Evolutionary conservation across 2,113 vertebrate species (phyloP), one percentile per base, ranked within the genome.

Genomic region (Xiphophorus maculatus): DNA sequence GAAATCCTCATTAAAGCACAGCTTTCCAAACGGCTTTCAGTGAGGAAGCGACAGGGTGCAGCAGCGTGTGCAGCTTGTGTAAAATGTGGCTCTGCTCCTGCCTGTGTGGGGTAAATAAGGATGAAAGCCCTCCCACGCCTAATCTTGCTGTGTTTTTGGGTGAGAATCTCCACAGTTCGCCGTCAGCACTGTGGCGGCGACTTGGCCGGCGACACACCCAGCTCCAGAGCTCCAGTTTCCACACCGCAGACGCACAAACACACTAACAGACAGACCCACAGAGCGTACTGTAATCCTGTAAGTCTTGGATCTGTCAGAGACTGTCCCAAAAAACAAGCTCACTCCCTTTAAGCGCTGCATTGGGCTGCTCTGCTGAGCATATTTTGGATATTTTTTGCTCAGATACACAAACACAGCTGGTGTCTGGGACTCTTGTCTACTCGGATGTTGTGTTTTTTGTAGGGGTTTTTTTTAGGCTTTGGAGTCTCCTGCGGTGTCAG

Each of bases 321-420:
- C 22, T n/a, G 51, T 22, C 51, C 40, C 51, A 58, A n/a, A 58
- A 58, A 58, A n/a, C 25, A 58, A 10, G 2, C 9, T 58, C 25
- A 9, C 51, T 3, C 30, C 48, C 37, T 81, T 42, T 35, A 44
- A 80, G 63, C 11, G 25, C 40, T 54, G 61, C 58, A 64, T 2
- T 32, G 42, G 33, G 54, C 3, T 32, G 10, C 65, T 76, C 73
- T 64, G 25, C 60, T 71, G 5, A 66, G 72, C 63, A 68, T 44
- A 27, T 87, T 76, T 82, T 32, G 68, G 54, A 73, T 73, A 22
- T 84, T 86, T 85, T 73, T 74, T 69, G 15, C 68, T 80, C 63
- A 63, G 37, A 71, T 33, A 32, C 67, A 54, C 75, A 84, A 80
- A 84, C 81, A 82, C 42, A 78, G 79, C 61, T 61, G 77, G 25